phyloP scores from a whole-genome alignment of 2,888 invertebrate species.

The Chrysolina americana region DNA sequence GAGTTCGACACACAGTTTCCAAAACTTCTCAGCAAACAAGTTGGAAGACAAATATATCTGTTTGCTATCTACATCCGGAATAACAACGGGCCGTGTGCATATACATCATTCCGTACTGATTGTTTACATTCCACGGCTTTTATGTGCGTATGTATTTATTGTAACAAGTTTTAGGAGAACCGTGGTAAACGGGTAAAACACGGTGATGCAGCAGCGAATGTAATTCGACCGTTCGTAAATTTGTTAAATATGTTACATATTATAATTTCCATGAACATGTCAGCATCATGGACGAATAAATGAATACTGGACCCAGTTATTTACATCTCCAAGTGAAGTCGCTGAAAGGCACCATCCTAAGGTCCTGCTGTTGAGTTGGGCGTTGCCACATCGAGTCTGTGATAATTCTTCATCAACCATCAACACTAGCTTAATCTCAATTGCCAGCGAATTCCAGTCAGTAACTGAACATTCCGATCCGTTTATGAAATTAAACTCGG shows the following conservation, averaged over 20 bases:
- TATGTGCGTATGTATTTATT: slow-evolving; percentile 13
- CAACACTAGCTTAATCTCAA: too few relatives aligned
- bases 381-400: too few relatives aligned
- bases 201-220: not conserved
- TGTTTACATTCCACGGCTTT: slow-evolving; percentile 20
- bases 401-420: too few relatives aligned
- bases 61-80: slow-evolving; percentile 24
- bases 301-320: too few relatives aligned
- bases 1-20: slow-evolving; percentile 7
- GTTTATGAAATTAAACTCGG: too few relatives aligned
- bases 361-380: too few relatives aligned
- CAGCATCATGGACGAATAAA: too few relatives aligned
- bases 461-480: too few relatives aligned
- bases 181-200: not conserved
- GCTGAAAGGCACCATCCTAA: too few relatives aligned
- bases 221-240: not conserved
- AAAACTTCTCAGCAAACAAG: slow-evolving; percentile 4
- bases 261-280: not conserved
- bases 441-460: too few relatives aligned
- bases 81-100: slow-evolving; percentile 7
- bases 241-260: not conserved
- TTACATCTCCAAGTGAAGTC: too few relatives aligned
- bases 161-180: not conserved
- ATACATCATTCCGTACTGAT: slow-evolving; percentile 3
- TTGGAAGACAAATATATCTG: slow-evolving; percentile 5